These are phyloP conservation scores for Oryzias dopingdopingensis DNA, from an alignment of 2,797 vertebrate genomes.

Conservation along the genomic window DNA sequence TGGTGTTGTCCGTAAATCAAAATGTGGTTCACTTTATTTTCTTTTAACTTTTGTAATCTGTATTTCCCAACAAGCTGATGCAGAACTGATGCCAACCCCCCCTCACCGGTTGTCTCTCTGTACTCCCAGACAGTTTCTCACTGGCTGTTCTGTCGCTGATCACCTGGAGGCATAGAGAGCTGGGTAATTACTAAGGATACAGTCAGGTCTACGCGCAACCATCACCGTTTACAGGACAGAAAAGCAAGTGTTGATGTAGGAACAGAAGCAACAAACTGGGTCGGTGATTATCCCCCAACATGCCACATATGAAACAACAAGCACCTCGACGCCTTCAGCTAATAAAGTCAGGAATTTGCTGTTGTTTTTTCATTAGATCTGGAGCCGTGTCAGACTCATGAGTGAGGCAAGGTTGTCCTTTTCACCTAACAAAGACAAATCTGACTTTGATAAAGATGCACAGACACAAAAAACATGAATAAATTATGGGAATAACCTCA, in stretches of 20 bases:
- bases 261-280: slow-evolving; percentile 20
- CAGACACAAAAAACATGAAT: slow-evolving; percentile 15
- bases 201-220: slow-evolving; percentile 74
- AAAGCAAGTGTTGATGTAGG: slow-evolving; percentile 58
- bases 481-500: slow-evolving; percentile 29
- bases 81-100: slow-evolving; percentile 9
- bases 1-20: no score
- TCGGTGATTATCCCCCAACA: slow-evolving; percentile 52
- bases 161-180: slow-evolving; percentile 72
- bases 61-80: not conserved
- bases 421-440: slow-evolving; percentile 41
- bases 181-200: slow-evolving; percentile 69
- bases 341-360: slow-evolving; percentile 71
- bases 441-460: slow-evolving; percentile 16
- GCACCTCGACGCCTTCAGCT: slow-evolving; percentile 51
- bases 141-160: slow-evolving; percentile 70
- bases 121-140: slow-evolving; percentile 62
- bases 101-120: slow-evolving; percentile 33
- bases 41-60: no score
- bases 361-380: slow-evolving; percentile 64
- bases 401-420: slow-evolving; percentile 45
- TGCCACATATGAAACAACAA: slow-evolving; percentile 61
- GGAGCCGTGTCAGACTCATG: slow-evolving; percentile 48
- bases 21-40: no score
- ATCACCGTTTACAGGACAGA: slow-evolving; percentile 60